Evolutionary conservation across 2,888 invertebrate species (phyloP).

Genomic region (Hypena proboscidalis): DNA sequence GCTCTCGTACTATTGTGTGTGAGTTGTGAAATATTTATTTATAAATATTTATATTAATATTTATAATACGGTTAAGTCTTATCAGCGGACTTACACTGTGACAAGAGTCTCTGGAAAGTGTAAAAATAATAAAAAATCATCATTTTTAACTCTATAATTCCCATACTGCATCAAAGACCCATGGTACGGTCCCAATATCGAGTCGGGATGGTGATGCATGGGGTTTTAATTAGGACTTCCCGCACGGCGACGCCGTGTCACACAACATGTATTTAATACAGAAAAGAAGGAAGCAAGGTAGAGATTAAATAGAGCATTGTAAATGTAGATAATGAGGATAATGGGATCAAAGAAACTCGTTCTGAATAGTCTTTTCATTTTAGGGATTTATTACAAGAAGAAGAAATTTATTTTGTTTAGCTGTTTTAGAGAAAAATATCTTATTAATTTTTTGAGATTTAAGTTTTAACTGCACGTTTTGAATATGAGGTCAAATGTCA

Average conservation of each 20-base stretch:
- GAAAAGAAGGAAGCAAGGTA: constrained; percentile 5
- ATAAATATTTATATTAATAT: too few relatives aligned
- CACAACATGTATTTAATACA: neutral
- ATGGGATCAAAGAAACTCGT: constrained; percentile 9
- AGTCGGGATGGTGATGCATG: constrained; percentile 70
- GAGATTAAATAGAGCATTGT: constrained; percentile 10
- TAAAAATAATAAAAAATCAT: too few relatives aligned
- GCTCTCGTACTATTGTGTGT: too few relatives aligned
- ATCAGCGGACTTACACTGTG: too few relatives aligned
- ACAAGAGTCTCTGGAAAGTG: too few relatives aligned
- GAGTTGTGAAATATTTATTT: too few relatives aligned
- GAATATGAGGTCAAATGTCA: neutral
- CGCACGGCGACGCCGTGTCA: constrained; percentile 26
- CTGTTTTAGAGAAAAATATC: too few relatives aligned
- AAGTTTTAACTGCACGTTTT: too few relatives aligned
- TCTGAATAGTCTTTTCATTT: too few relatives aligned
- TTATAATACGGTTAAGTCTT: too few relatives aligned
- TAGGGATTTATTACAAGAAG: neutral
- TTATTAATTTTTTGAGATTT: too few relatives aligned
- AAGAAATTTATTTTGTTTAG: neutral
- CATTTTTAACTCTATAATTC: too few relatives aligned
- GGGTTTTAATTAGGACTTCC: constrained; percentile 82
- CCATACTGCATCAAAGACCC: constrained; percentile 24
- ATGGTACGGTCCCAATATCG: constrained; percentile 48
- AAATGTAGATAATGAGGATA: constrained; percentile 16